Base-by-base conservation (phyloP, 2,113 vertebrate genomes). In the Nansenia antarctica region DNA sequence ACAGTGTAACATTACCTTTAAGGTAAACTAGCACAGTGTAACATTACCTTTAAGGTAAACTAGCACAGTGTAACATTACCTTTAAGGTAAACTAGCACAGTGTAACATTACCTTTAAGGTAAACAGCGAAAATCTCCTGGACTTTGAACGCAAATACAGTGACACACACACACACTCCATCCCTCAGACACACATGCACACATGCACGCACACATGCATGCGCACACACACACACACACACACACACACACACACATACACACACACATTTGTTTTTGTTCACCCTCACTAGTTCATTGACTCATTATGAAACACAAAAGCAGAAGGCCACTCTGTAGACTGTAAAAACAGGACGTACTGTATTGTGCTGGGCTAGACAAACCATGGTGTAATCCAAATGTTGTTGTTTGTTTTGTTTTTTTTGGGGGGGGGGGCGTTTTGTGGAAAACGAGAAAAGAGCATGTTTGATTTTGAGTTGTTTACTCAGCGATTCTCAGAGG, bases 401-500 rank as follows among this genome's bases (percentile, higher is more conserved):
- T n/a, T n/a, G n/a, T 14, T 3, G 15, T 15, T 14, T 15, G 39
- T 18, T 3, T 42, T 42, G 3, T 15, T 42, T 42, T 42, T 42
- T 30, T 29, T 2, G 30, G 29, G 22, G 5, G 3, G 52, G 6
- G 22, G n/a, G n/a, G n/a, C n/a, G n/a, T n/a, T n/a, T n/a, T n/a
- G n/a, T n/a, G n/a, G n/a, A n/a, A n/a, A 26, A 53, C 11, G 52
- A 54, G 9, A 54, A 4, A 54, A 54, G 20, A 24, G 5, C 54
- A 26, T 27, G 54, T 57, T 31, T 15, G 18, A n/a, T 53, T 47
- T 24, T 18, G 61, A 22, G 29, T 24, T n/a, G 29, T 59, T 59
- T 66, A 9, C 9, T 4, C 2, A 58, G 72, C n/a, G 3, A 5
- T 31, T 66, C 49, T 59, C 67, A 34, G 22, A 66, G 31, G 55